Evolutionary conservation across 2,888 invertebrate species (phyloP).

Genomic region (Caenorhabditis sp.): DNA sequence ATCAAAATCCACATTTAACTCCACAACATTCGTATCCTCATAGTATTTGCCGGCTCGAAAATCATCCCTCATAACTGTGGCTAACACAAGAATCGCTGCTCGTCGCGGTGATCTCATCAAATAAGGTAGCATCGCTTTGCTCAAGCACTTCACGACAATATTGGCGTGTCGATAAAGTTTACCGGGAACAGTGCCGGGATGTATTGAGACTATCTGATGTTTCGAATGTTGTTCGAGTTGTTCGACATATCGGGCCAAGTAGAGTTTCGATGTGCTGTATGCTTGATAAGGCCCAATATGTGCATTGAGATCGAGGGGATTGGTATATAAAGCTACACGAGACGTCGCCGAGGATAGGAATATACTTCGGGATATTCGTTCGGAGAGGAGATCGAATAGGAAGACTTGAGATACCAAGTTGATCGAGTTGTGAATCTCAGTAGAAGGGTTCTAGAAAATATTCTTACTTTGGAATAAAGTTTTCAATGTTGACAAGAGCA

Average conservation of each 20-base stretch:
- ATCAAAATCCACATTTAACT: not conserved
- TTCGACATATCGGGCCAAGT: constrained; percentile 43
- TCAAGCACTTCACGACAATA: constrained; percentile 22
- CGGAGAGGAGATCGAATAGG: constrained; percentile 24
- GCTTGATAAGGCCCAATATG: constrained; percentile 52
- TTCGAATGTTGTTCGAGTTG: constrained; percentile 21
- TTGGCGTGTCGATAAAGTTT: constrained; percentile 47
- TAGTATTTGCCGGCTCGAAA: constrained; percentile 46
- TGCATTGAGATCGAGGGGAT: not conserved
- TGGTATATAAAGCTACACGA: constrained; percentile 8
- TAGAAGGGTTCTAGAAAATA: constrained; percentile 6
- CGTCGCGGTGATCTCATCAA: constrained; percentile 33
- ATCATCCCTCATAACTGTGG: constrained; percentile 43
- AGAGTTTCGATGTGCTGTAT: constrained; percentile 54
- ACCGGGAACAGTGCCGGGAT: constrained; percentile 52
- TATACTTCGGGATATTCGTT: constrained; percentile 7
- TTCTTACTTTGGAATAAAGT: no score
- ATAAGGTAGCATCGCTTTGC: constrained; percentile 15
- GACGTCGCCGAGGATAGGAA: constrained; percentile 31
- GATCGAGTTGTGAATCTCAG: constrained; percentile 39
- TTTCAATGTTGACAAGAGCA: no score
- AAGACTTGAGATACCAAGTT: constrained; percentile 38
- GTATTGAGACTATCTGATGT: constrained; percentile 13
- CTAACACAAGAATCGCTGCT: constrained; percentile 42
- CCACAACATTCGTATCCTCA: constrained; percentile 34